These are phyloP conservation scores for Odocoileus hemionus DNA, from an alignment of 2,113 vertebrate species.

Conservation along the genomic window DNA sequence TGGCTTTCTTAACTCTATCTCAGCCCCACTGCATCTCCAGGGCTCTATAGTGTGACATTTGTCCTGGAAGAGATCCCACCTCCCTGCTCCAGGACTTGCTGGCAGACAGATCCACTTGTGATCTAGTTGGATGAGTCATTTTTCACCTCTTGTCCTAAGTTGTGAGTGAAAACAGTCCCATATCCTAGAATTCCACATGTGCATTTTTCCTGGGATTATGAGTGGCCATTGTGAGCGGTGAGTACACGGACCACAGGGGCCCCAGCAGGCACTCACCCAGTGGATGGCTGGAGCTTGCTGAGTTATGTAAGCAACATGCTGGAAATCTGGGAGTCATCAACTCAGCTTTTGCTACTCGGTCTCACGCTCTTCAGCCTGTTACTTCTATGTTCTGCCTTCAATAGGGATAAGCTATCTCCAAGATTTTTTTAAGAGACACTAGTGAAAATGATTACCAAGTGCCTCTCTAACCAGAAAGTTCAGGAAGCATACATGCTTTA, in stretches of 20 bases:
- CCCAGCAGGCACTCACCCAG: rapidly evolving
- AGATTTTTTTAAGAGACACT: not conserved
- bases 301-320: not conserved
- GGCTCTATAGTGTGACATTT: slow-evolving; percentile 44
- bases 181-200: not conserved
- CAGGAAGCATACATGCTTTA: not conserved
- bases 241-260: not conserved
- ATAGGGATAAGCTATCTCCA: not conserved
- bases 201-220: not conserved
- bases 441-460: not conserved
- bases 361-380: not conserved
- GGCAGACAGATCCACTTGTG: slow-evolving; percentile 56
- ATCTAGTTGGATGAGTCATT: slow-evolving; percentile 64
- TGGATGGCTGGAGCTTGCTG: not conserved
- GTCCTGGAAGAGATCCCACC: slow-evolving; percentile 57
- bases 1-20: not conserved
- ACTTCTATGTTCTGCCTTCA: not conserved
- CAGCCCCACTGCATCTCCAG: not conserved
- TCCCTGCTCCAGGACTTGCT: slow-evolving; percentile 71
- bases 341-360: not conserved
- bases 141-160: slow-evolving; percentile 54
- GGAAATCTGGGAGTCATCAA: not conserved
- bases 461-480: not conserved
- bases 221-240: not conserved
- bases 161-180: not conserved